A percentile compares a stretch with the other conserved stretches of the same genome.
Conservation (phyloP, 1,140 invertebrate genomes). For the Battus philenor region DNA sequence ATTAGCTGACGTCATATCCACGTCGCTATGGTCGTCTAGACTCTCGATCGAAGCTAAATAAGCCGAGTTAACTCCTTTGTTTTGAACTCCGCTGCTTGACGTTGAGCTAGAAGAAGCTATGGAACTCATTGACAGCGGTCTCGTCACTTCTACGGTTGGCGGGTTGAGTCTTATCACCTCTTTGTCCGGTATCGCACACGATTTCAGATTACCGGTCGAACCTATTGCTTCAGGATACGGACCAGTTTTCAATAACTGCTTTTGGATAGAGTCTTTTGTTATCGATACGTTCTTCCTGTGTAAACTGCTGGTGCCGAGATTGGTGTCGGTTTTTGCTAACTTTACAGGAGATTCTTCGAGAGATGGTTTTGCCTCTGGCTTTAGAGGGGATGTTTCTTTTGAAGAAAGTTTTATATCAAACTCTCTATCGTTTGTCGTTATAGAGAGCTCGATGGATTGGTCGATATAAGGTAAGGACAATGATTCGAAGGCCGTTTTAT, state of each 20-base stretch:
- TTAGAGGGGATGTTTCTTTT: conserved; percentile 52
- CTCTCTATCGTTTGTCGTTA: conserved; percentile 65
- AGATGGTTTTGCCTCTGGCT: conserved; percentile 32
- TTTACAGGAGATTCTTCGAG: conserved; percentile 48
- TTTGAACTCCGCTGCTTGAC: conserved; percentile 77
- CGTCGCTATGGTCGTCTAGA: conserved; percentile 81
- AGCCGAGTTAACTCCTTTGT: conserved; percentile 77
- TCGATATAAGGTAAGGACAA: conserved; percentile 64
- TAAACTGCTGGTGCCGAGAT: conserved; percentile 52
- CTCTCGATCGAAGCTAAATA: conserved; percentile 89
- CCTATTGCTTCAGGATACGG: conserved; percentile 57
- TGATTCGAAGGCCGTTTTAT: conserved; percentile 64
- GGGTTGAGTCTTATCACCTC: conserved; percentile 52
- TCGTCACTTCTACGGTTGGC: conserved; percentile 51
- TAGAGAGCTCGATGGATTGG: conserved; percentile 66
- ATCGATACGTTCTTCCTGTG: conserved; percentile 51
- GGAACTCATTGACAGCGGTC: conserved; percentile 89
- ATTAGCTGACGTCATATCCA: conserved; percentile 75
- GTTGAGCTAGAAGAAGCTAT: conserved; percentile 88
- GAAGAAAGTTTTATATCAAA: conserved; percentile 66
- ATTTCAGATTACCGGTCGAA: conserved; percentile 64
- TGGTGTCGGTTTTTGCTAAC: conserved; percentile 40
- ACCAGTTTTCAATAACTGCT: conserved; percentile 46
- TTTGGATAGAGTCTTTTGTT: conserved; percentile 37
- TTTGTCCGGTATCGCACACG: conserved; percentile 38